Percentiles rank a stretch among this genome's conserved stretches.
Evolutionary conservation across 1,140 invertebrate genomes (phyloP).

Genomic region (Euglossa dilemma): DNA sequence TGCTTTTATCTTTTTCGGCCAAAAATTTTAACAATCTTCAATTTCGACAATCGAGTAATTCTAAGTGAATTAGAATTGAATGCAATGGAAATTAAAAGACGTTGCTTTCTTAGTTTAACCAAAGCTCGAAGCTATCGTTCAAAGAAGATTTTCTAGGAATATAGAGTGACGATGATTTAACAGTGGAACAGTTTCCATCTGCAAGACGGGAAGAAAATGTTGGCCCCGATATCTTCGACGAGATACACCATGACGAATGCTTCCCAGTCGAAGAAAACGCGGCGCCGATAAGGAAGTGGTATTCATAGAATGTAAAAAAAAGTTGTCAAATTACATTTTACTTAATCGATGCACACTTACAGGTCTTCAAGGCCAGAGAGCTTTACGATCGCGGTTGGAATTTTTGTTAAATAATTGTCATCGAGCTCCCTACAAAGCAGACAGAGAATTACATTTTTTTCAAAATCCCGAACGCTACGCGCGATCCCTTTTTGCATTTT

Average conservation of each 20-base stretch:
- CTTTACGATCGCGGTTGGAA: constrained; percentile 86
- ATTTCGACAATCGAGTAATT: too few species aligned
- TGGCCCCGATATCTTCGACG: background rate
- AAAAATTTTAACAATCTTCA: too few species aligned
- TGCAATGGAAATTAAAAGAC: too few species aligned
- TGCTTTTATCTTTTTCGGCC: too few species aligned
- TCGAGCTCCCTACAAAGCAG: constrained; percentile 85
- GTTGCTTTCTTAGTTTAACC: too few species aligned
- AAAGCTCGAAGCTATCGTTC: background rate
- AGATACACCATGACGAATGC: background rate
- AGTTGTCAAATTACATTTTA: constrained; percentile 57
- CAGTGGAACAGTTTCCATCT: background rate
- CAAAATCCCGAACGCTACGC: constrained; percentile 14
- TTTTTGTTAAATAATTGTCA: constrained; percentile 87
- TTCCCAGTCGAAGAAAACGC: too few species aligned
- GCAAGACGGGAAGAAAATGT: background rate
- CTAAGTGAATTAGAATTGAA: too few species aligned
- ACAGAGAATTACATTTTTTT: constrained; percentile 43
- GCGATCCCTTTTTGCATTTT: constrained; percentile 28
- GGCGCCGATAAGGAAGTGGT: constrained; percentile 1
- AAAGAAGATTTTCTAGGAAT: background rate
- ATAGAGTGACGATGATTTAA: constrained; percentile 6
- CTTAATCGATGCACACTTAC: constrained; percentile 83
- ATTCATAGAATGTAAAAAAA: constrained; percentile 46
- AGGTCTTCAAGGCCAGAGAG: constrained; percentile 87